Evolutionary conservation across 2,888 invertebrate species (phyloP), one percentile per base, ranked within the genome.

Genomic region (Dicyrtoma fusca): DNA sequence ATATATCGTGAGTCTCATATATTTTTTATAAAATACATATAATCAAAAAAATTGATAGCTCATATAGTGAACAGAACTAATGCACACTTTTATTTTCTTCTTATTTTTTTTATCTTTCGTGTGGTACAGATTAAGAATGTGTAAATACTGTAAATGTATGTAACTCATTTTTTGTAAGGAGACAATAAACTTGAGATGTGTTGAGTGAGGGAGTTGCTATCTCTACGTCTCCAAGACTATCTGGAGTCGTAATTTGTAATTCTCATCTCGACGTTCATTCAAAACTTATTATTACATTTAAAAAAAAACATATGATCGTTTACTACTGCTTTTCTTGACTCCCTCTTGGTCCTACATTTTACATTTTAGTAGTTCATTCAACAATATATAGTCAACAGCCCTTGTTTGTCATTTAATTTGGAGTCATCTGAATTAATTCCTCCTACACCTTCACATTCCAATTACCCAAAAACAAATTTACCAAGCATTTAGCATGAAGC

Each of bases 101-200:
- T 49, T 5, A 49, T 49, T 19, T 49, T 49, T 49, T 49, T 49
- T 49, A 17, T 61, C n/a, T 61, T 61, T 61, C 11, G 44, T 61
- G 25, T 59, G 59, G 59, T 25, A 25, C 42, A 61, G 17, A 21
- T 59, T 13, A 26, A 53, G 10, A 42, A 47, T 63, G 17, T 66
- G 49, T 66, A 51, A 19, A 66, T 51, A 68, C 13, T 45, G 45
- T 44, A 45, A 44, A 68, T 17, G 57, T 19, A 17, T 19, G 55
- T 62, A 63, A 63, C 63, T 55, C 34, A 61, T 34, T 68, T 63
- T 68, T 68, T 66, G 21, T 53, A 55, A 42, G 53, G 53, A 62
- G 70, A 71, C 63, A 71, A 71, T 71, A 71, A 71, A 71, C 53
- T 55, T 71, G 71, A 71, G 63, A 63, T 53, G 53, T 62, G 64